Evolutionary conservation across 2,113 vertebrate genomes (phyloP), one percentile per base, ranked within the genome.

Genomic region (Rostratula benghalensis): DNA sequence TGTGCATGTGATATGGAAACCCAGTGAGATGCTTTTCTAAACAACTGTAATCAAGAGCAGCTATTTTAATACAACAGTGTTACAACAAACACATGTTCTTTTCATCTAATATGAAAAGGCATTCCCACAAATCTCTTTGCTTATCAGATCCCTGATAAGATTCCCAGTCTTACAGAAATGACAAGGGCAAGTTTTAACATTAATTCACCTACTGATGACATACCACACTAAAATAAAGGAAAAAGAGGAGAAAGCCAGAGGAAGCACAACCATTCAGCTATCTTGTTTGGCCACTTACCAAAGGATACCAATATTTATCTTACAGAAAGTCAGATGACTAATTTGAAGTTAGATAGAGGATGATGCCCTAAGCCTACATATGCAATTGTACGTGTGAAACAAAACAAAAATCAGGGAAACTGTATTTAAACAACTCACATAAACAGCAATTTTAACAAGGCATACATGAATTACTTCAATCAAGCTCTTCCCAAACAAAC

Each of bases 321-420:
- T 43, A 60, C 48, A 94, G 83, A 91, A 90, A 97, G 50, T 96
- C 95, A 96, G 23, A 87, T 43, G 43, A 50, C 68, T 94, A 76
- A 85, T 96, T 94, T 89, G 83, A 93, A 91, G 81, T 82, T 35
- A 93, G 89, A 92, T 59, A 93, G 10, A 79, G 18, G 17, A 92
- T 65, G 76, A 96, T 56, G 41, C 10, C 73, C n/a, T 82, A 88
- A 92, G 86, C 25, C 27, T 79, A 79, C 30, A 56, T 8, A 70
- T 9, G 3, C 11, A 79, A 65, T 4, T 63, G 12, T 46, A 93
- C 54, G 57, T 67, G 89, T 86, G 68, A 83, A 84, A 96, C 74
- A 90, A 96, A 96, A 97, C 80, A 77, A 96, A 22, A 89, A 85
- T 31, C 59, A 83, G 45, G 6, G 16, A 87, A 92, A 50, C 70